Evolutionary conservation across 1,140 invertebrate species (phyloP), one percentile per base, ranked within the genome.

Genomic region (Zaprionus camerounensis): DNA sequence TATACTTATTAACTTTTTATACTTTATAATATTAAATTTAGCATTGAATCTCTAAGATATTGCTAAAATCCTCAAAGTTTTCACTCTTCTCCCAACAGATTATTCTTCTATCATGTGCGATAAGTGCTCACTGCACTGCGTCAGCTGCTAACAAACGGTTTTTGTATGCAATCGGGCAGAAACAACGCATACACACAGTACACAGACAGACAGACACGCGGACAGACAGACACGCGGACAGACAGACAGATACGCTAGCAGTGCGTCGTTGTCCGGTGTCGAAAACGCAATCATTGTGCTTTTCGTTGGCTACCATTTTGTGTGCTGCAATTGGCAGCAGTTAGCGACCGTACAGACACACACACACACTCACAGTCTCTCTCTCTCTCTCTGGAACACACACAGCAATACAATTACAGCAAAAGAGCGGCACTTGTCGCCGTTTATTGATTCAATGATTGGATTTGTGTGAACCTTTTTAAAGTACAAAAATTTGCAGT

Each of bases 381-480:
- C 20, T 26, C 24, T 26, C 24, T 26, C 24, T 26, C 5, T 15
- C 12, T 12, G 6, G 15, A 28, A 46, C 22, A 62, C 31, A 55
- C 36, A 61, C 44, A 55, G 63, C 34, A 24, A 24, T 26, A 34
- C 26, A 41, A 51, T 22, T 36, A 41, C 20, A 63, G 53, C 61
- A 38, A 78, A 41, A 51, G 70, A 57, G 38, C 55, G 71, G 67
- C 85, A 84, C 71, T 78, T 87, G 83, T 88, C 84, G 77, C 80
- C 82, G 77, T 83, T 84, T 85, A 88, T 90, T 88, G 85, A 88
- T 90, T 88, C 85, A 88, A 90, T 88, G 81, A 90, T 90, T 90
- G 85, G 70, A 70, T 81, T 81, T 88, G 85, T 82, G 78, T 81
- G 83, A 90, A 83, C 81, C 75, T 71, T 90, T 88, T 88, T 90